Percentiles rank a stretch among this genome's conserved stretches.
phyloP scores from a whole-genome alignment of 2,113 vertebrate species.

The Dasyprocta punctata region DNA sequence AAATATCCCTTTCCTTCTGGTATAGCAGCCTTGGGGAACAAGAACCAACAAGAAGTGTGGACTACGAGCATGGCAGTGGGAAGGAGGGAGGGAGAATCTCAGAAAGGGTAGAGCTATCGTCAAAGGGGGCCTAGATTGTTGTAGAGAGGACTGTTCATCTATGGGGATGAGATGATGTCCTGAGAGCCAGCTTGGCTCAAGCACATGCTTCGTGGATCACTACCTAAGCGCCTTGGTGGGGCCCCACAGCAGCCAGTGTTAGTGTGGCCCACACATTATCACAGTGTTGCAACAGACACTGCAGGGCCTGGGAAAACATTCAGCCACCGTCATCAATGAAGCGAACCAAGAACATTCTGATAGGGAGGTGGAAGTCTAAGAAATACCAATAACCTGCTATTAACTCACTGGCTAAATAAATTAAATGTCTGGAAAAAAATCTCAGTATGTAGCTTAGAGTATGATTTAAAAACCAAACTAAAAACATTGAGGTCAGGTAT shows the following conservation, averaged over 20 bases:
- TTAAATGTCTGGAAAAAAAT: neutral
- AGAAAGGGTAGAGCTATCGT: neutral
- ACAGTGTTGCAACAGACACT: neutral
- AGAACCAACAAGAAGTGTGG: neutral
- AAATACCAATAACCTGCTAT: slow-evolving; percentile 9
- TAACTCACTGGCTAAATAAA: slow-evolving; percentile 18
- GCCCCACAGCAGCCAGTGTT: neutral
- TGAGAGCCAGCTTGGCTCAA: neutral
- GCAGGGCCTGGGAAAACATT: neutral
- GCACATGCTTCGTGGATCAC: neutral
- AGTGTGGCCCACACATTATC: neutral
- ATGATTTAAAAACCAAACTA: slow-evolving; percentile 29
- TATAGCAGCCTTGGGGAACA: neutral
- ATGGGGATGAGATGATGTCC: neutral
- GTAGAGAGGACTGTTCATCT: neutral
- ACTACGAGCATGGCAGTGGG: neutral
- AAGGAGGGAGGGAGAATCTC: neutral
- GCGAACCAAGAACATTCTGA: neutral
- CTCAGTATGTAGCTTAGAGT: neutral
- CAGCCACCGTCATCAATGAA: neutral
- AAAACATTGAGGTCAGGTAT: neutral
- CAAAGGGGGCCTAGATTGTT: neutral
- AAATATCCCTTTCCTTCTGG: neutral
- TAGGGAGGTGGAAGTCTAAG: neutral
- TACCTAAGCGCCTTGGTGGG: neutral